Conservation (phyloP, 2,888 invertebrate genomes). For the Mycalesis mineus region DNA sequence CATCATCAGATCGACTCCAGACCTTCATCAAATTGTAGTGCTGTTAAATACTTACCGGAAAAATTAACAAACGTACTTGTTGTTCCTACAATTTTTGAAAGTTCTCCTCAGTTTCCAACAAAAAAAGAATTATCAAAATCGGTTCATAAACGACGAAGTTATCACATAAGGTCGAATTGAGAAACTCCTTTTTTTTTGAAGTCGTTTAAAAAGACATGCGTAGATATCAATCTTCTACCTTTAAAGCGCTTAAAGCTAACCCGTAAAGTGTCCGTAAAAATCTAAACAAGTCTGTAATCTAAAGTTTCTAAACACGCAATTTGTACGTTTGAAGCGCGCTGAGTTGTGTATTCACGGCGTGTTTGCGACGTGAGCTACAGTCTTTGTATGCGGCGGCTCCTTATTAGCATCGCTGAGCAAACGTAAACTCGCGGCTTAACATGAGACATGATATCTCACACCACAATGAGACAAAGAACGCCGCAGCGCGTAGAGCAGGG, state of each 20-base stretch:
- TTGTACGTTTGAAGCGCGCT: neutral
- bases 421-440: neutral
- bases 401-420: neutral
- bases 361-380: slow-evolving; percentile 1
- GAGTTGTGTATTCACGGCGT: neutral
- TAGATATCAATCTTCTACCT: too few relatives aligned
- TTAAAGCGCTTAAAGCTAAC: neutral
- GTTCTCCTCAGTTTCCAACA: too few relatives aligned
- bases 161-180: too few relatives aligned
- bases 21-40: too few relatives aligned
- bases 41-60: too few relatives aligned
- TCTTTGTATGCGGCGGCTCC: neutral
- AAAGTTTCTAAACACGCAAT: neutral
- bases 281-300: neutral
- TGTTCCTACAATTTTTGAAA: too few relatives aligned
- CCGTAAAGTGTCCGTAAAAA: neutral
- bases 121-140: too few relatives aligned
- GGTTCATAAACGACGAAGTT: too few relatives aligned
- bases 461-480: neutral
- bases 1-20: too few relatives aligned
- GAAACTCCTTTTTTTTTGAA: too few relatives aligned
- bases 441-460: neutral
- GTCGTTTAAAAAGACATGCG: too few relatives aligned
- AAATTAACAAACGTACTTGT: too few relatives aligned
- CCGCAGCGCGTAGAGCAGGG: neutral